Evolutionary conservation across 2,113 vertebrate genomes (phyloP).

Genomic region (Osmerus eperlanus): DNA sequence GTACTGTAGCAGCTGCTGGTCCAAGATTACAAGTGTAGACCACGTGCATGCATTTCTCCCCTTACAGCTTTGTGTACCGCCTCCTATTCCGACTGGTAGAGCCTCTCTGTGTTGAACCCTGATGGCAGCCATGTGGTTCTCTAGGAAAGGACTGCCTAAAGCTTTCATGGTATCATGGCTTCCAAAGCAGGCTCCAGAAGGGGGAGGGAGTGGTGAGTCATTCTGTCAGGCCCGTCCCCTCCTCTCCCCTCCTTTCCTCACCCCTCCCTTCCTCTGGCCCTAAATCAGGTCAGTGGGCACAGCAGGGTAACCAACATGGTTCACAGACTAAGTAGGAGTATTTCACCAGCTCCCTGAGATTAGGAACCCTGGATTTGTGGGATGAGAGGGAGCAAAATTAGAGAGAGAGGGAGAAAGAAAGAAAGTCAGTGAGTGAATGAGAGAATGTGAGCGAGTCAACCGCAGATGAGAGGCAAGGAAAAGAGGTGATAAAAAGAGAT

Average conservation of each 20-base stretch:
- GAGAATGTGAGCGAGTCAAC: neutral
- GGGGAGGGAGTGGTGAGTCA: conserved; percentile 14
- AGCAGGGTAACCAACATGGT: conserved; percentile 45
- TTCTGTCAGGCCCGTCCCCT: conserved; percentile 39
- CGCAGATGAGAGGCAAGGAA: neutral
- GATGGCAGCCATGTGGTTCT: conserved; percentile 11
- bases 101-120: neutral
- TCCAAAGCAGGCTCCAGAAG: neutral
- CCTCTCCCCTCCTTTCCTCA: neutral
- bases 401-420: conserved; percentile 10
- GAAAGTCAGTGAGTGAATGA: conserved; percentile 11
- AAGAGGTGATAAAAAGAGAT: neutral
- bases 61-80: neutral
- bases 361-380: conserved; percentile 24
- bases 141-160: conserved; percentile 23
- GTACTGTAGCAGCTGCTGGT: conserved; percentile 39
- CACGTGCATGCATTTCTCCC: conserved; percentile 26
- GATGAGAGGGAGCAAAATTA: conserved; percentile 4
- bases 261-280: conserved; percentile 17
- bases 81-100: conserved; percentile 9
- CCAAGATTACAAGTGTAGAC: conserved; percentile 31
- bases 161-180: conserved; percentile 18
- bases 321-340: conserved; percentile 50
- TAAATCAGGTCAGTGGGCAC: conserved; percentile 58
- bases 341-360: conserved; percentile 51